Percentiles rank a stretch among this genome's conserved stretches.
phyloP scores from a whole-genome alignment of 2,113 vertebrate species.

The Puffinus mauretanicus region DNA sequence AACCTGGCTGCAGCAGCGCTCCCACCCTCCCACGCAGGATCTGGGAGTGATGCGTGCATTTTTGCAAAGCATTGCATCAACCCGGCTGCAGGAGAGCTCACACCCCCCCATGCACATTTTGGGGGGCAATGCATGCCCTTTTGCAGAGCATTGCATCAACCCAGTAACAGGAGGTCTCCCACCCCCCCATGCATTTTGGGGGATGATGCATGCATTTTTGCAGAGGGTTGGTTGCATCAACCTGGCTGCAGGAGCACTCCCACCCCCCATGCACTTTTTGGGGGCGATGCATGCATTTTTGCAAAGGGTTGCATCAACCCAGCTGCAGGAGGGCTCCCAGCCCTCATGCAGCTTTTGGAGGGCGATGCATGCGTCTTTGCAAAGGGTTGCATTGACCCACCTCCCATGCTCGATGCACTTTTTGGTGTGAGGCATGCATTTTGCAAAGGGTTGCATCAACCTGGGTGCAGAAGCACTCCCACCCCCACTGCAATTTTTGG shows the following conservation, averaged over 20 bases:
- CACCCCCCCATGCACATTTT: too few relatives aligned
- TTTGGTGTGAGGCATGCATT: background rate
- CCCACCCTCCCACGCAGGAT: too few relatives aligned
- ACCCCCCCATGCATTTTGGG: too few relatives aligned
- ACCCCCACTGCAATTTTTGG: background rate
- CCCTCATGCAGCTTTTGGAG: background rate
- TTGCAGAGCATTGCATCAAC: background rate
- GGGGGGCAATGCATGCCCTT: background rate
- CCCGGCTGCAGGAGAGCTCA: too few relatives aligned
- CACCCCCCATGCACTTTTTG: too few relatives aligned
- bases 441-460: fast-evolving
- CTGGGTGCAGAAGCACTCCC: background rate
- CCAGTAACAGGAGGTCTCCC: too few relatives aligned
- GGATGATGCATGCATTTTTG: too few relatives aligned
- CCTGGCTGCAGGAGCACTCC: background rate
- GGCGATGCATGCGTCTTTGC: background rate
- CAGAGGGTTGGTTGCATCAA: background rate
- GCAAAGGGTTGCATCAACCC: background rate
- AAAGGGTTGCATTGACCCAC: background rate
- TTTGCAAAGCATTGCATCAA: too few relatives aligned
- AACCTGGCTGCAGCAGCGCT: background rate
- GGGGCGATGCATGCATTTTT: too few relatives aligned
- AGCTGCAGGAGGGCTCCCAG: background rate
- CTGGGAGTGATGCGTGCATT: background rate
- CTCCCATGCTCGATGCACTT: background rate